Evolutionary conservation across 1,140 invertebrate genomes (phyloP), one percentile per base, ranked within the genome.

Genomic region (Caenorhabditis elegans): DNA sequence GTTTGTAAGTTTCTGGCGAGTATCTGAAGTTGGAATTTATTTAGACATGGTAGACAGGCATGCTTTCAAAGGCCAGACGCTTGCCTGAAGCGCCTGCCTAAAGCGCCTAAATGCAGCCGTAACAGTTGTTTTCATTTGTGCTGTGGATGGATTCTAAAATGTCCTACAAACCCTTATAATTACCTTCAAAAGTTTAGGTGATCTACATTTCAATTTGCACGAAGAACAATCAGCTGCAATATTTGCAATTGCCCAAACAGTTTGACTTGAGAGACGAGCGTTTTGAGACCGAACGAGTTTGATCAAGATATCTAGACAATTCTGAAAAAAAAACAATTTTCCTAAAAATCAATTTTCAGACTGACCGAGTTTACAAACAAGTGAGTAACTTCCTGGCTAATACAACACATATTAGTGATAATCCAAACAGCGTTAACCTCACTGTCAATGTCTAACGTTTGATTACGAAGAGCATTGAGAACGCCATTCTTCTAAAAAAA

Each of bases 351-450:
- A n/a, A n/a, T n/a, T n/a, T n/a, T n/a, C n/a, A n/a, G n/a, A n/a
- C n/a, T n/a, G n/a, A n/a, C n/a, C n/a, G n/a, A n/a, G n/a, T n/a
- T n/a, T n/a, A 70, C 60, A n/a, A 70, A 70, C 8, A 70, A 34
- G 43, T 70, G 60, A 70, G 60, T 70, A 11, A 70, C 60, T 70
- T 70, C 60, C 28, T 70, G 34, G 43, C 34, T 70, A 22, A 70
- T 70, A 39, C 60, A 70, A 22, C 60, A 70, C 60, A 70, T 70
- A 11, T 70, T 70, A 13, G 60, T 70, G 34, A 70, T 70, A 8
- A 70, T 70, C 60, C 60, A 70, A n/a, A 70, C 60, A 17, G 60
- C 31, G 13, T 70, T 70, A 43, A 70, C 22, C 19, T 70, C 60
- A 8, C 60, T 34, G n/a, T 70, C 60, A 28, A 70, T 22, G 28